Base-by-base conservation (phyloP, 2,113 vertebrate genomes). In the Ciconia stormi region DNA sequence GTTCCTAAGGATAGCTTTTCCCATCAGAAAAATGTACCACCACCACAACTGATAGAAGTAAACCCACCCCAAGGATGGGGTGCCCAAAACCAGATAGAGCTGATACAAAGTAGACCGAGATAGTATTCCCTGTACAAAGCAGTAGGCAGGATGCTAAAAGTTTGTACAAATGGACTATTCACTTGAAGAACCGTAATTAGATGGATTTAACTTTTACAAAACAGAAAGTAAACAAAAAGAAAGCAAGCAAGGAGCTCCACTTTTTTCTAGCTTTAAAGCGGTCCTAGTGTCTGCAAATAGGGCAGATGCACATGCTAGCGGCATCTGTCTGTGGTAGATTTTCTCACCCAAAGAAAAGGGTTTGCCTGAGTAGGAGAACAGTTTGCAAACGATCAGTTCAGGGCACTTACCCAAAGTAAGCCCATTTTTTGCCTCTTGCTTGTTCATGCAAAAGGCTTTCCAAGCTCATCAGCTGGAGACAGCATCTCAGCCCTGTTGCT, bases 1-100 rank as follows among this genome's bases (percentile, higher is more conserved):
- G 38, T 30, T 82, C 73, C 91, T 70, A 34, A 87, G 73, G 83
- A 95, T 27, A 92, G 95, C 80, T 40, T 66, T 93, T 94, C 86
- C 70, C 91, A 77, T 89, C 85, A 87, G 46, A 23, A 91, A 94
- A 95, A 90, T n/a, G 23, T 62, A 49, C 66, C 53, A 32, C 66
- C 53, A 32, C 26, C 49, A 50, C 0, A 1, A 20, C 67, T 84
- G 95, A 96, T 90, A 90, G 6, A 67, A 89, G 73, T 12, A 93
- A 96, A 69, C 70, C 26, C 74, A 63, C 59, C 72, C 53, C 69
- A 10, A 42, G 87, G 91, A 74, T 87, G 91, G 86, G 80, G 32
- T 79, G 78, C 82, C 71, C 90, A 87, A 82, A 83, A 79, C 15
- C 81, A 93, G 89, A 56, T 4, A 76, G 47, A 63, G 93, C 74